phyloP scores from a whole-genome alignment of 2,113 vertebrate genomes.

The Neodontobutis hainanensis region DNA sequence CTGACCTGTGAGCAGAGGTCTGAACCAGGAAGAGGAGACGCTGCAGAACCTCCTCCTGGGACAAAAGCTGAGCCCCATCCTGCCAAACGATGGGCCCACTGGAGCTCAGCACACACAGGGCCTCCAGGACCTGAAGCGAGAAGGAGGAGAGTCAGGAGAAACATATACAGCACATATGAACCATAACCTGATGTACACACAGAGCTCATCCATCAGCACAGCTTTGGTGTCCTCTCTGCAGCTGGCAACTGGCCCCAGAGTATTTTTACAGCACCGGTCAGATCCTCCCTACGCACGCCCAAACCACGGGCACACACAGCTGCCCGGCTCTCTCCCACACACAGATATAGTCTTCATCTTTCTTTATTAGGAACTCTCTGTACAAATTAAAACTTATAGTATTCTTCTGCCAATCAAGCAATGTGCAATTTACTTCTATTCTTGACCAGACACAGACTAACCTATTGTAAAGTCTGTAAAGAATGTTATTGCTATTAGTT shows the following conservation, averaged over 20 bases:
- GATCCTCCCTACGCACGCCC: conserved; percentile 56
- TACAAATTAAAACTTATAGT: neutral
- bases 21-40: conserved; percentile 81
- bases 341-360: neutral
- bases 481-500: no score
- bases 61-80: conserved; percentile 70
- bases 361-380: neutral
- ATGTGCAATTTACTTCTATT: no score
- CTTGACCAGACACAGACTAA: no score
- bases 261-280: conserved; percentile 66
- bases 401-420: neutral
- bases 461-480: no score
- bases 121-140: conserved; percentile 81
- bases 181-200: neutral
- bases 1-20: conserved; percentile 82
- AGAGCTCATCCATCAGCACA: conserved; percentile 48
- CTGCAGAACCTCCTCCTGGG: conserved; percentile 77
- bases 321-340: conserved; percentile 34
- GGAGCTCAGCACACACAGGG: conserved; percentile 79
- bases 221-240: conserved; percentile 63
- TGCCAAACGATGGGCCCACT: conserved; percentile 76
- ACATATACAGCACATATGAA: conserved; percentile 4
- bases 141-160: neutral
- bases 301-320: conserved; percentile 59
- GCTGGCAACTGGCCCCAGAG: conserved; percentile 44